phyloP scores from a whole-genome alignment of 2,113 vertebrate species.

The Axis porcinus region DNA sequence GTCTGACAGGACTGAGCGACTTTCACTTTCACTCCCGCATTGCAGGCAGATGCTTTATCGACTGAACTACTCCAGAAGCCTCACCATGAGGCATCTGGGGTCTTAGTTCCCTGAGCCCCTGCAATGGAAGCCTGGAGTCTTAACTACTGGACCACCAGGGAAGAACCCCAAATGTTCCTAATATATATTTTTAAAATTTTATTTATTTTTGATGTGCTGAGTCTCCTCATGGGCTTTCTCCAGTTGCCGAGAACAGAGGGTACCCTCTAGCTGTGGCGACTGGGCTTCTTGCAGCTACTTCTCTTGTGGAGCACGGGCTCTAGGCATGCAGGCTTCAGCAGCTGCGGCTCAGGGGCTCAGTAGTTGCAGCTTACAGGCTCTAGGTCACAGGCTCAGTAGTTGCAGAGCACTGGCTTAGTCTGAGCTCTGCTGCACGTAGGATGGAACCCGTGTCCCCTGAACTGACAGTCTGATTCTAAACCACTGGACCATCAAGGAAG shows the following conservation, averaged over 20 bases:
- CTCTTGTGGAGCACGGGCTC: neutral
- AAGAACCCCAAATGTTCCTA: neutral
- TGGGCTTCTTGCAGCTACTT: neutral
- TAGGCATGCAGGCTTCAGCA: neutral
- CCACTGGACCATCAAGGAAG: neutral
- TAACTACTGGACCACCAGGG: neutral
- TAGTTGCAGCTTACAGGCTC: neutral
- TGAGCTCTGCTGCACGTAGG: neutral
- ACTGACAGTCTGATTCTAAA: neutral
- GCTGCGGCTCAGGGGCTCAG: neutral
- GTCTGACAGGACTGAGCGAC: neutral
- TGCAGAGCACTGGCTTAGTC: neutral
- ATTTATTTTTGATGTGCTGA: neutral
- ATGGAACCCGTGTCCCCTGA: neutral
- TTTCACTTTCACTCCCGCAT: neutral
- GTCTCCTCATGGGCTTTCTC: neutral
- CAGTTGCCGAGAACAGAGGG: neutral
- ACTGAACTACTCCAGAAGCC: neutral
- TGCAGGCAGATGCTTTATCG: neutral
- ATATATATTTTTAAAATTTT: neutral
- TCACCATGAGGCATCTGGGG: neutral
- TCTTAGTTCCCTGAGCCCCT: neutral
- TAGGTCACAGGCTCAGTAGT: neutral
- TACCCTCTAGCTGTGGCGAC: neutral
- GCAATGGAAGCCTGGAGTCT: neutral